These are phyloP conservation scores for Philopotamus ludificatus DNA, from an alignment of 1,140 invertebrate genomes.

Conservation along the genomic window DNA sequence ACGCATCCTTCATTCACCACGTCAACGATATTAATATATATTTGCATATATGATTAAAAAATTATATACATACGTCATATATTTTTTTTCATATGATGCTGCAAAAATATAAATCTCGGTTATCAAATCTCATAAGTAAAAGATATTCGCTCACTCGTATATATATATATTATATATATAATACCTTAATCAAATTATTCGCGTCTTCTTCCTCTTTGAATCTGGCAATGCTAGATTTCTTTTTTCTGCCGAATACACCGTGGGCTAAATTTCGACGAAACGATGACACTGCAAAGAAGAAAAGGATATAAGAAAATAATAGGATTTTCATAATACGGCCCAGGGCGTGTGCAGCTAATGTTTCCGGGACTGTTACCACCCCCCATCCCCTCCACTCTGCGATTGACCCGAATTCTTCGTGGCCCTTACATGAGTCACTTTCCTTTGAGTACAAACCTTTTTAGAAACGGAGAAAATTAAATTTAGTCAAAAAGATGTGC, in stretches of 20 bases:
- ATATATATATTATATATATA: too few relatives aligned
- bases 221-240: not conserved
- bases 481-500: not conserved
- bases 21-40: too few relatives aligned
- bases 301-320: slow-evolving; percentile 40
- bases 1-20: too few relatives aligned
- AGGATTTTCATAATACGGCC: slow-evolving; percentile 40
- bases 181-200: slow-evolving; percentile 26
- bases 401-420: slow-evolving; percentile 36
- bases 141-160: too few relatives aligned
- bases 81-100: too few relatives aligned
- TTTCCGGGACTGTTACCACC: slow-evolving; percentile 6
- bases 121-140: too few relatives aligned
- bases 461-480: slow-evolving; percentile 7
- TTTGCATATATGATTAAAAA: too few relatives aligned
- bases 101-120: too few relatives aligned
- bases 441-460: slow-evolving; percentile 4
- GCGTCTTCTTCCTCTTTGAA: slow-evolving; percentile 1
- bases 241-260: slow-evolving; percentile 6
- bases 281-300: slow-evolving; percentile 41
- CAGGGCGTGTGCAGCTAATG: slow-evolving; percentile 35
- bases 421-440: slow-evolving; percentile 1
- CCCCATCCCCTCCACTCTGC: slow-evolving; percentile 1
- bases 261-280: slow-evolving; percentile 18
- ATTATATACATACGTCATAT: too few relatives aligned